Conservation (phyloP, 2,888 invertebrate genomes). For the Dynastes maya region DNA sequence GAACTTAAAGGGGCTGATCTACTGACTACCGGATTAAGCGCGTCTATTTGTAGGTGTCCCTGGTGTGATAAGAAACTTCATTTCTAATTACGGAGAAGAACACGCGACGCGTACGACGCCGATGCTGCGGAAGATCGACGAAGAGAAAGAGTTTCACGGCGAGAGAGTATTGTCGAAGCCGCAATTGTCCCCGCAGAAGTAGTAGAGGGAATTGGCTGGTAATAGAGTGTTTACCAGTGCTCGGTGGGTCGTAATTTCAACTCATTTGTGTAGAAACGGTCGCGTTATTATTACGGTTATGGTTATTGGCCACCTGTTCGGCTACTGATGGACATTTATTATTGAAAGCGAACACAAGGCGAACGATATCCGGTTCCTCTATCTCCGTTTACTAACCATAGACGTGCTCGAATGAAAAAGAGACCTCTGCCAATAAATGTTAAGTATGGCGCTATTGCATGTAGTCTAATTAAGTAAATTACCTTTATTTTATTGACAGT, state of each 20-base stretch:
- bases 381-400: conserved; percentile 25
- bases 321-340: conserved; percentile 61
- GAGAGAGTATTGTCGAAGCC: conserved; percentile 36
- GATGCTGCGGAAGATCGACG: conserved; percentile 51
- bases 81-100: conserved; percentile 59
- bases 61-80: conserved; percentile 62
- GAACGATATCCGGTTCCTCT: conserved; percentile 48
- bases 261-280: conserved; percentile 73
- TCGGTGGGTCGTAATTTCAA: conserved; percentile 71
- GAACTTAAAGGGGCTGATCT: conserved; percentile 60
- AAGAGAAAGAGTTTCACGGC: conserved; percentile 46
- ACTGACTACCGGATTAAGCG: conserved; percentile 60
- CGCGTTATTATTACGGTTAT: conserved; percentile 72
- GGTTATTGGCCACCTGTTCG: conserved; percentile 73
- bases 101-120: conserved; percentile 46
- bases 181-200: conserved; percentile 63
- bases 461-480: conserved; percentile 16
- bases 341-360: conserved; percentile 57
- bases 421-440: neutral
- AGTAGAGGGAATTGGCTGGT: conserved; percentile 67
- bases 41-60: conserved; percentile 59
- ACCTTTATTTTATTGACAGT: conserved; percentile 1
- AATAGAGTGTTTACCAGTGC: conserved; percentile 71
- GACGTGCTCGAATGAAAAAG: conserved; percentile 1
- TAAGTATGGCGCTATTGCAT: conserved; percentile 1